Conservation (phyloP, 1,140 invertebrate genomes). For the Drosophila sechellia region DNA sequence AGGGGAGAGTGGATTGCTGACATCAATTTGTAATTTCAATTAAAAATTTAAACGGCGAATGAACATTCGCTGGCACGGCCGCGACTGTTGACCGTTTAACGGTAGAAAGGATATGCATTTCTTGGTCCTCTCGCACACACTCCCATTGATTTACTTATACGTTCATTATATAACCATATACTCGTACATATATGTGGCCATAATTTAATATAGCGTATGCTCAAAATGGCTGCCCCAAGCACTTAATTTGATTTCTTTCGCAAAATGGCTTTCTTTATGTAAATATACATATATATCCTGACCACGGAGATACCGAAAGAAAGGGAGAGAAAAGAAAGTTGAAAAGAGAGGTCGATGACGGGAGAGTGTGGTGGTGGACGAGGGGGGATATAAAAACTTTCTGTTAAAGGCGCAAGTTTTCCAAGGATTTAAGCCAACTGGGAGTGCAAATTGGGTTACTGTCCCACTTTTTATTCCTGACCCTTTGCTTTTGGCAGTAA, state of each 20-base stretch:
- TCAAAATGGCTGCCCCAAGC: conserved; percentile 56
- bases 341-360: not conserved
- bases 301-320: conserved; percentile 3
- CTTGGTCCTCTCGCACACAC: not conserved
- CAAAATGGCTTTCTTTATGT: conserved; percentile 60
- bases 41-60: conserved; percentile 72
- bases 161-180: not conserved
- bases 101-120: conserved; percentile 44
- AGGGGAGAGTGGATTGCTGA: conserved; percentile 16
- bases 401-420: conserved; percentile 12
- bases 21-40: conserved; percentile 79
- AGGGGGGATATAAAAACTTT: not conserved
- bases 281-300: not conserved
- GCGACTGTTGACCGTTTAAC: conserved; percentile 39
- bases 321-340: not conserved
- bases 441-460: conserved; percentile 32
- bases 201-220: conserved; percentile 69
- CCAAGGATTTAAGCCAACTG: conserved; percentile 3
- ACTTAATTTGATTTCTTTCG: conserved; percentile 75
- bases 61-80: conserved; percentile 31
- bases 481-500: conserved; percentile 14
- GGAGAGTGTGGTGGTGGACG: no score
- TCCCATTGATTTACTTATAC: not conserved
- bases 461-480: conserved; percentile 24
- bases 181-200: conserved; percentile 18